Evolutionary conservation across 2,888 invertebrate species (phyloP).

Genomic region (Microplitis manilae): DNA sequence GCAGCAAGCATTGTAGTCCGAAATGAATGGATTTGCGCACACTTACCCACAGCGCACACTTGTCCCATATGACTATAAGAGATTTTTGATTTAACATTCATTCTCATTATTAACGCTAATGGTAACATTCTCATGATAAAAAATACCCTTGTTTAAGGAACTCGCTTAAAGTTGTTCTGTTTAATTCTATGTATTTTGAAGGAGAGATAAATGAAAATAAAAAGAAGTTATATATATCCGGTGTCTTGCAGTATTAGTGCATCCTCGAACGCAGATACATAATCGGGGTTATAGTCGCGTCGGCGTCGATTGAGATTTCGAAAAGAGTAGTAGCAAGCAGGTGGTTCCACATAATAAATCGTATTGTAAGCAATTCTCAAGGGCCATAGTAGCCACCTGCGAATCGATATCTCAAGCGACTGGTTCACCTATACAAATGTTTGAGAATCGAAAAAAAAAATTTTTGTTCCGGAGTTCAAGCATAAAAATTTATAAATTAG

Average conservation of each 20-base stretch:
- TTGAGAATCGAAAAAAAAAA: conserved; percentile 6
- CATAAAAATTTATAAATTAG: no score
- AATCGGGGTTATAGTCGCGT: conserved; percentile 4
- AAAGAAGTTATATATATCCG: neutral
- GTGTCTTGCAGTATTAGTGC: neutral
- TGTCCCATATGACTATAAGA: no score
- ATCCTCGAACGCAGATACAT: neutral
- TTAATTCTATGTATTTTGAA: no score
- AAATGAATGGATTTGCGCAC: no score
- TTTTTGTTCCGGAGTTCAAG: neutral
- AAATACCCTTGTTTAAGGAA: no score
- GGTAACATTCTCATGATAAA: no score
- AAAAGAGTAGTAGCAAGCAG: conserved; percentile 53
- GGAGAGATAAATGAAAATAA: no score
- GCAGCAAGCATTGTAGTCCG: no score
- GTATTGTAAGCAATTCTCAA: conserved; percentile 66
- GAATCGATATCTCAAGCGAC: conserved; percentile 62
- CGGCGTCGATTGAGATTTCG: conserved; percentile 65
- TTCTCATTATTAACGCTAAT: no score
- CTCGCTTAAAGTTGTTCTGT: no score
- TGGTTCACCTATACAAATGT: conserved; percentile 61
- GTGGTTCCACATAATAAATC: conserved; percentile 68
- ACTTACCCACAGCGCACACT: no score
- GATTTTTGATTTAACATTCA: no score
- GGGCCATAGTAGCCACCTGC: conserved; percentile 63